Percentiles rank a stretch among this genome's conserved stretches.
Conservation (phyloP, 1,140 invertebrate genomes). For the Andricus grossulariae region DNA sequence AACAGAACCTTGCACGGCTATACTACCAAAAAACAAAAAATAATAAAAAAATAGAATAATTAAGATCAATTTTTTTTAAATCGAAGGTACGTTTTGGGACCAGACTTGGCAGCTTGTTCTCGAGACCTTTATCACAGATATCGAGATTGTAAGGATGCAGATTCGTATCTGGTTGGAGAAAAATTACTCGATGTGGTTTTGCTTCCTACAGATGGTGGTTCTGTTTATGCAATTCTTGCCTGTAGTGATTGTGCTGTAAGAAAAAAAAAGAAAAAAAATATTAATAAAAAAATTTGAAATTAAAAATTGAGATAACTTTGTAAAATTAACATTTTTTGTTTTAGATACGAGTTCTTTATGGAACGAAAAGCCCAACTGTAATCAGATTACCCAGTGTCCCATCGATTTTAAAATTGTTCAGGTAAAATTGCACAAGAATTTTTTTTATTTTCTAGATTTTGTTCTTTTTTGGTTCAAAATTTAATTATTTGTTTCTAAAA, state of each 20-base stretch:
- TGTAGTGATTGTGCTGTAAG: conserved; percentile 71
- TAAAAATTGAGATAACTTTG: conserved; percentile 1
- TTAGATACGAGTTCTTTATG: conserved; percentile 68
- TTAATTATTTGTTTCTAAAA: too few relatives aligned
- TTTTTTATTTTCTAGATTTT: neutral
- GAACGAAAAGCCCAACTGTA: conserved; percentile 67
- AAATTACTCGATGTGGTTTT: conserved; percentile 87
- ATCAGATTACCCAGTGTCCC: conserved; percentile 68
- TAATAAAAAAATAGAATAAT: too few relatives aligned
- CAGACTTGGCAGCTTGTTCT: conserved; percentile 88
- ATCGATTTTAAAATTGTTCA: conserved; percentile 65
- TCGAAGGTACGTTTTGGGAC: conserved; percentile 85
- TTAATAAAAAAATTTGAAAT: neutral
- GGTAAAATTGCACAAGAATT: conserved; percentile 53
- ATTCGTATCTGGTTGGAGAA: conserved; percentile 88
- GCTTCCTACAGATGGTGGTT: conserved; percentile 74
- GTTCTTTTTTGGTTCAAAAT: too few relatives aligned
- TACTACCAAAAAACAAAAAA: too few relatives aligned
- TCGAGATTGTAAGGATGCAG: conserved; percentile 87
- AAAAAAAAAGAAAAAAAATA: conserved; percentile 22
- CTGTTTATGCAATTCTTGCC: conserved; percentile 66
- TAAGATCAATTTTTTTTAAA: neutral
- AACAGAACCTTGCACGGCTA: too few relatives aligned
- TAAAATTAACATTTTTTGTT: conserved; percentile 30
- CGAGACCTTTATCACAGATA: conserved; percentile 91